Evolutionary conservation across 2,113 vertebrate species (phyloP), one percentile per base, ranked within the genome.

Genomic region (Nothobranchius furzeri): DNA sequence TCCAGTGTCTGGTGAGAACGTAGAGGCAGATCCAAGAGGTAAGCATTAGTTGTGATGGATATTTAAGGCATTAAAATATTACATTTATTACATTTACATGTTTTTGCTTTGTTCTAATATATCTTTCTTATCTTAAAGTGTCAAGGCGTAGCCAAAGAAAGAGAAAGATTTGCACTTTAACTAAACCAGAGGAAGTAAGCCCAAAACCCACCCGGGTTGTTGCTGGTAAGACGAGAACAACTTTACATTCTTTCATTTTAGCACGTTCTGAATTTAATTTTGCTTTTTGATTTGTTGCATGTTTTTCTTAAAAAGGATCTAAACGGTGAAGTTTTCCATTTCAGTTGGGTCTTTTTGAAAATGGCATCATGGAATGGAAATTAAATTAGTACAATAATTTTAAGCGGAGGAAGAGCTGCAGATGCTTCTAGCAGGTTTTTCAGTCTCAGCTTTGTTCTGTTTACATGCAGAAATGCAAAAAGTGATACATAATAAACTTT

Each of bases 101-200:
- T 14, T 20, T 12, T 30, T 14, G 12, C 37, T 64, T 37, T 46
- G 4, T 60, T 40, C 17, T 24, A 5, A 15, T 15, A 42, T 10
- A 7, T 36, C 6, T 25, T 56, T 70, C 65, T 75, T 48, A 24
- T 67, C 9, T 65, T 42, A 6, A 25, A 87, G 87, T 72, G n/a
- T 72, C 74, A 24, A 78, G 83, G n/a, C 70, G 83, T 3, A 82
- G 76, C 20, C 51, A 64, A 61, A 76, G 76, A 66, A 84, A 73
- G 56, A 82, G 43, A 45, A 73, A 56, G 12, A 5, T 60, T 0
- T 59, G 70, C 1, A 13, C 6, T 11, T 3, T 8, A 1, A 53
- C 62, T 4, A 68, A 81, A 67, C 14, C 68, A 5, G 78, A 79
- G 24, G 72, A 78, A 42, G 7, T 60, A 3, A 47, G 43, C 20